Evolutionary conservation across 2,888 invertebrate genomes (phyloP), one percentile per base, ranked within the genome.

Genomic region (Iselma pallidipennis): DNA sequence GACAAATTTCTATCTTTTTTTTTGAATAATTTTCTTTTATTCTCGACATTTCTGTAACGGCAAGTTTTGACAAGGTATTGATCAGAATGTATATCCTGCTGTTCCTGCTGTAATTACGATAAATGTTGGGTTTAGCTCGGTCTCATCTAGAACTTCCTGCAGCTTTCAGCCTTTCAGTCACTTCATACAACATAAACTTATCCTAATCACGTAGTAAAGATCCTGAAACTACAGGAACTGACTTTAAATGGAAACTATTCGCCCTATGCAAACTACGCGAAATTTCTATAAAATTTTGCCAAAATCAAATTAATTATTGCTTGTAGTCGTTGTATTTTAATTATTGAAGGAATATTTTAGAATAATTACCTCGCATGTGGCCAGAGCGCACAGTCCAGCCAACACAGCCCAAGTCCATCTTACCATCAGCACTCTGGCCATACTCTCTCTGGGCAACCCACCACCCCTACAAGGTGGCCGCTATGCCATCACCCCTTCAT

Each of bases 401-500:
- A 81, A 80, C 75, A 79, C 78, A 75, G 73, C 74, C 77, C 77
- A 77, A 80, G 78, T 78, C 81, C 80, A 81, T 76, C 78, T 78
- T 71, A 80, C 78, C 78, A 77, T 75, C 80, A 77, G 80, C 80
- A 81, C 81, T 78, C 80, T 80, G 81, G 80, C 80, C 79, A 80
- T 81, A 76, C 78, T 79, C 76, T 74, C 76, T 75, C 10, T 45
- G 45, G 45, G 77, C 78, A 78, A 85, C 85, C 79, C 83, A 81
- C 79, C 45, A 45, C 80, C 75, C 74, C 45, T 45, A 45, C n/a
- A 23, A 2, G 45, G 74, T 81, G 84, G 82, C 82, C 85, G 85
- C 83, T 81, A 81, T 77, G 81, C 80, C 81, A 82, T 85, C 77
- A 77, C 82, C 73, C 82, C 80, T 76, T 83, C 80, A 80, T 83